These are phyloP conservation scores for Sinocyclocheilus grahami DNA, from an alignment of 2,113 vertebrate species.

Conservation along the genomic window DNA sequence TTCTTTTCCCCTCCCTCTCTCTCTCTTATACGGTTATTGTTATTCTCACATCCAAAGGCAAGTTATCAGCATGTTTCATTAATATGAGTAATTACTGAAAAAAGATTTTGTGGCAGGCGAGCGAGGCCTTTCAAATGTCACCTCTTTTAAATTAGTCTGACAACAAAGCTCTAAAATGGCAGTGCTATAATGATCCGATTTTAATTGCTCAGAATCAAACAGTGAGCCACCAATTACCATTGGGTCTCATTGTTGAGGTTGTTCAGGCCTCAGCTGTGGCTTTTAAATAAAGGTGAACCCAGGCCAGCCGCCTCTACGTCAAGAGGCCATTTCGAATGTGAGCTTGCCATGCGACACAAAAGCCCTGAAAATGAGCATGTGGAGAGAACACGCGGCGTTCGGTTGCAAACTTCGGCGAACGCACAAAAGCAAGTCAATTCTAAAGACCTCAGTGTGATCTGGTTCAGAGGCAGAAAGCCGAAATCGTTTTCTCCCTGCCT, in stretches of 20 bases:
- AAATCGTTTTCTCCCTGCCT: constrained; percentile 14
- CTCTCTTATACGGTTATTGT: constrained; percentile 22
- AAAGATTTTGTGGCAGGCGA: constrained; percentile 68
- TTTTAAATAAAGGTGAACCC: constrained; percentile 30
- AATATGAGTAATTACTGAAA: constrained; percentile 68
- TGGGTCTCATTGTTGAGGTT: constrained; percentile 56
- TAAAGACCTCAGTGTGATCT: constrained; percentile 8
- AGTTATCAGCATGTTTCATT: constrained; percentile 67
- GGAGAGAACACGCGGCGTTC: background rate
- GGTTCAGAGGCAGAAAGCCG: background rate
- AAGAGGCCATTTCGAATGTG: background rate
- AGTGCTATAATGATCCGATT: constrained; percentile 70
- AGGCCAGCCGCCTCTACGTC: background rate
- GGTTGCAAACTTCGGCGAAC: background rate
- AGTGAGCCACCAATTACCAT: constrained; percentile 64
- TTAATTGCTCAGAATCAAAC: constrained; percentile 73
- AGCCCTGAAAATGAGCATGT: constrained; percentile 14
- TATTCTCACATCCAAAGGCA: constrained; percentile 61
- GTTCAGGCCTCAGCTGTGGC: constrained; percentile 26
- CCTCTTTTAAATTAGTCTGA: constrained; percentile 70
- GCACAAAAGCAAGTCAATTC: background rate
- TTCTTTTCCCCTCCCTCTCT: background rate
- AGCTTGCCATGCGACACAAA: constrained; percentile 4
- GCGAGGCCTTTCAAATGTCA: constrained; percentile 75
- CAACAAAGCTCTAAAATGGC: constrained; percentile 74